These are phyloP conservation scores for Epinephelus awoara DNA, from an alignment of 2,797 vertebrate species.

Conservation along the genomic window DNA sequence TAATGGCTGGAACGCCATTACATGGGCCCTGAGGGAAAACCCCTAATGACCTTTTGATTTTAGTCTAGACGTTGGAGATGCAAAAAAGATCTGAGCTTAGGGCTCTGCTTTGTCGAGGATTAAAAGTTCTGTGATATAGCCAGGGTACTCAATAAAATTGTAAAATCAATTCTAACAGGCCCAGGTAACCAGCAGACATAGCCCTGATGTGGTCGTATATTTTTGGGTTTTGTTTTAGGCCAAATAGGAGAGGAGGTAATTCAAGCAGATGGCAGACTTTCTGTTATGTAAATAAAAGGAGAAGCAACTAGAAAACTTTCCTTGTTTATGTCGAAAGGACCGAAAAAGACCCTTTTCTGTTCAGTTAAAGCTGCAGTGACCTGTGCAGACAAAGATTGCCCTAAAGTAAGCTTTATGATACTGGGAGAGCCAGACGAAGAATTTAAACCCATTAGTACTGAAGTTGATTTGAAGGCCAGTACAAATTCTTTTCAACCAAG, in stretches of 20 bases:
- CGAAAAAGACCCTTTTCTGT: background rate
- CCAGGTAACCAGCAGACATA: constrained; percentile 6
- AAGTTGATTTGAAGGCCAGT: constrained; percentile 36
- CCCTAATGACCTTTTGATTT: constrained; percentile 59
- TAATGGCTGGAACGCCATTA: constrained; percentile 44
- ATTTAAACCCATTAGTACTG: constrained; percentile 37
- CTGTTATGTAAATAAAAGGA: background rate
- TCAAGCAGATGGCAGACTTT: background rate
- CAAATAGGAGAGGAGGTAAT: background rate
- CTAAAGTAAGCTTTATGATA: constrained; percentile 27
- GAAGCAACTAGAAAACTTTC: background rate
- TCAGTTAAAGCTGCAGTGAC: constrained; percentile 33
- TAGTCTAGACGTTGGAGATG: constrained; percentile 36
- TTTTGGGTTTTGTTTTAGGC: constrained; percentile 5
- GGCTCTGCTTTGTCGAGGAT: constrained; percentile 27
- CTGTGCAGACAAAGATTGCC: constrained; percentile 12
- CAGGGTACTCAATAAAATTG: constrained; percentile 10
- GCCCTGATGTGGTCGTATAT: background rate
- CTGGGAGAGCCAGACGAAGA: constrained; percentile 14
- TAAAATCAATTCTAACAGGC: constrained; percentile 29
- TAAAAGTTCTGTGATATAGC: constrained; percentile 44
- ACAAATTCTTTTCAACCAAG: constrained; percentile 10
- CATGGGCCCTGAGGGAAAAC: constrained; percentile 40
- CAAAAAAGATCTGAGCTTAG: constrained; percentile 44
- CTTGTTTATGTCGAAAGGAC: background rate